Evolutionary conservation across 2,113 vertebrate species (phyloP), one percentile per base, ranked within the genome.

Genomic region (Datnioides undecimradiatus): DNA sequence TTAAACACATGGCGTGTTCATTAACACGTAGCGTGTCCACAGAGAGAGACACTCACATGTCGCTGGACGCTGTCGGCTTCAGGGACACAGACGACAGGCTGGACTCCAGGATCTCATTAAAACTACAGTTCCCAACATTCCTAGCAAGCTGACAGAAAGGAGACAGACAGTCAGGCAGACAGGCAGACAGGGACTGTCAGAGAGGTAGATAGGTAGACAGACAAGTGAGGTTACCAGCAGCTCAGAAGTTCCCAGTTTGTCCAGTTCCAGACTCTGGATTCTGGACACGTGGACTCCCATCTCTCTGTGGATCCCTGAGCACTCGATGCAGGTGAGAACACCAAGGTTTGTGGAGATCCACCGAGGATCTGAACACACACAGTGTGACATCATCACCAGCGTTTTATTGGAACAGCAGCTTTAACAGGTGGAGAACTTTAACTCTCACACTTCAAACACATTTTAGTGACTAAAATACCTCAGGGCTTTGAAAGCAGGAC

Each of bases 261-360:
- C 97, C 91, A 98, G 93, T 90, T 97, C 96, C 95, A 98, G 93
- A 91, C 97, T 97, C 74, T 98, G 97, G 82, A 98, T 98, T 67
- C 97, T 94, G 88, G 97, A 98, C 90, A 97, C 95, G 83, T 97
- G 97, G 80, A 97, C 97, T 6, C 97, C 97, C 97, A 98, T 98
- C 94, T 98, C 97, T 17, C 66, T 69, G 68, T 71, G 68, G 54
- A 71, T 71, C 54, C 68, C 68, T 17, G 68, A 71, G 34, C 87
- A 73, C 31, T 73, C 57, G 33, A 73, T 73, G 33, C 70, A 73
- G 70, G 57, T 62, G n/a, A 73, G 70, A 14, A 73, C 1, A 0
- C 70, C 70, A 87, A 98, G 89, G 90, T 98, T 98, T 21, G 97
- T 97, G 6, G 97, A 97, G 21, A 98, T 93, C 97, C 97, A 98